phyloP scores from a whole-genome alignment of 2,113 vertebrate genomes.

The Centropus unirufus region DNA sequence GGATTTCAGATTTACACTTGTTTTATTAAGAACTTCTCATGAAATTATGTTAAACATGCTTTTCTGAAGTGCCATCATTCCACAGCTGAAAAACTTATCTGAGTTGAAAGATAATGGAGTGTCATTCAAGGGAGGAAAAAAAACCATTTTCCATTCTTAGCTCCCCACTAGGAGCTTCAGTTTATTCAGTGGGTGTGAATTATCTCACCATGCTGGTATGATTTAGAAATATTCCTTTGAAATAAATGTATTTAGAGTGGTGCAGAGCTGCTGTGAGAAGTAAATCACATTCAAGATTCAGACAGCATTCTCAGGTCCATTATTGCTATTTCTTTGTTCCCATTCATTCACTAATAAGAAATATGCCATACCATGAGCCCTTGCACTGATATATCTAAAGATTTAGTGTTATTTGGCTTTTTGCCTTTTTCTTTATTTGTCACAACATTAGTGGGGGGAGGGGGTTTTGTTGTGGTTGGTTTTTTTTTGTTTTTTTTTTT shows the following conservation, averaged over 20 bases:
- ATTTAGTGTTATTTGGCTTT: neutral
- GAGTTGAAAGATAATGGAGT: neutral
- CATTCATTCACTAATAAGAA: neutral
- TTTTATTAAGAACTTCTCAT: neutral
- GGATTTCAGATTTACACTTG: neutral
- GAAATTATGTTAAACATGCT: neutral
- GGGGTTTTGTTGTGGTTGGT: no score
- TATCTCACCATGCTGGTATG: slow-evolving; percentile 16
- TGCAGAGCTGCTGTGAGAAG: neutral
- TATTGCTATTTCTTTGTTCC: slow-evolving; percentile 2
- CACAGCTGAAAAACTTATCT: neutral
- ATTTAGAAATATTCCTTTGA: slow-evolving; percentile 20
- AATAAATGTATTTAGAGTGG: neutral
- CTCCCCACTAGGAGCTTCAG: neutral
- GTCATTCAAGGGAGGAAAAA: neutral
- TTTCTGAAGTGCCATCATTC: neutral
- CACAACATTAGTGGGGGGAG: neutral
- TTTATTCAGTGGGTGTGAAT: slow-evolving; percentile 34
- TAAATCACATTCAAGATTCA: neutral
- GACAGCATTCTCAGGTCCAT: neutral
- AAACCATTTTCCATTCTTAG: neutral
- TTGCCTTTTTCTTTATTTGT: neutral
- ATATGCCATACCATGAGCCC: neutral
- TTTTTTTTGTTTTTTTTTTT: neutral
- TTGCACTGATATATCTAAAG: neutral